These are phyloP conservation scores for Odocoileus hemionus DNA, from an alignment of 2,113 vertebrate species.

Conservation along the genomic window DNA sequence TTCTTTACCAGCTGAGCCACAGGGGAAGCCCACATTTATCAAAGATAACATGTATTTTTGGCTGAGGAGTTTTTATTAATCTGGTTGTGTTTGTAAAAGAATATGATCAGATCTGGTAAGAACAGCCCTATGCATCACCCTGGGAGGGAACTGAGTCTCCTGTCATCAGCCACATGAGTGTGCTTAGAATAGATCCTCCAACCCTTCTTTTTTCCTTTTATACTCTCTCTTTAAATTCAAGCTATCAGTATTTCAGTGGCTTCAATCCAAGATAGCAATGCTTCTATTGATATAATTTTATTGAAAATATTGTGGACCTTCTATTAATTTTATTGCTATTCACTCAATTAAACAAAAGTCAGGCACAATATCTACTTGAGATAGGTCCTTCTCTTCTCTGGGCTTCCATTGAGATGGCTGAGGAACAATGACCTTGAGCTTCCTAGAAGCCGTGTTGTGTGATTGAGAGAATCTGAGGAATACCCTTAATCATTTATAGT, in stretches of 20 bases:
- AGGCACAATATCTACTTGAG: background rate
- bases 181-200: background rate
- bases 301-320: background rate
- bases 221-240: background rate
- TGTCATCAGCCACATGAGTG: background rate
- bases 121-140: background rate
- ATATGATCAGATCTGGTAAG: background rate
- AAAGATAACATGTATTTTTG: background rate
- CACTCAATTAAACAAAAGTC: background rate
- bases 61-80: background rate
- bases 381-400: background rate
- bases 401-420: background rate
- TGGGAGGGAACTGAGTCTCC: background rate
- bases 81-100: background rate
- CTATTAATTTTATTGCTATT: background rate
- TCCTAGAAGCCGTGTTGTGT: background rate
- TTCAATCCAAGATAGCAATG: background rate
- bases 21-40: background rate
- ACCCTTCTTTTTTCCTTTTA: background rate
- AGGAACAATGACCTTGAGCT: background rate
- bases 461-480: background rate
- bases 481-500: background rate
- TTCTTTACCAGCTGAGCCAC: background rate
- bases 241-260: background rate
- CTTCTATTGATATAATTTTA: background rate